phyloP scores from a whole-genome alignment of 2,888 invertebrate genomes.

The Bellardia bayeri region DNA sequence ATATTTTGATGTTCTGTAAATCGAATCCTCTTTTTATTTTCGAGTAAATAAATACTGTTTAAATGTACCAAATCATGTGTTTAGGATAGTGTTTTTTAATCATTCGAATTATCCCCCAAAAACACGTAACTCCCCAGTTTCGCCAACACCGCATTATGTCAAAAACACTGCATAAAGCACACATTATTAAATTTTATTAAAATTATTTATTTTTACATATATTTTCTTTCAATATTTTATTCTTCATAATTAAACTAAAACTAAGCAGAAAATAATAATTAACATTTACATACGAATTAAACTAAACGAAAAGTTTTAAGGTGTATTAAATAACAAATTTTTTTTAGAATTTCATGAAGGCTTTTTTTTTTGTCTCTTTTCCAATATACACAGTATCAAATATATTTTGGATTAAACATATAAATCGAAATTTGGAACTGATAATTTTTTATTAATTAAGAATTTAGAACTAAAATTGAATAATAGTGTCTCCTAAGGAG shows the following conservation, averaged over 20 bases:
- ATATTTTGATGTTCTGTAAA: too few species aligned
- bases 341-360: conserved; percentile 19
- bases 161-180: too few species aligned
- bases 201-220: conserved; percentile 8
- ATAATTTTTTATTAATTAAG: not conserved
- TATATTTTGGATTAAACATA: not conserved
- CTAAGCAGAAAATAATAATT: conserved; percentile 63
- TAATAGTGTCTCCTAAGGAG: not conserved
- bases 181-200: not conserved
- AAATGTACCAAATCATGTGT: too few species aligned
- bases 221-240: conserved; percentile 22
- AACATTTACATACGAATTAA: conserved; percentile 48
- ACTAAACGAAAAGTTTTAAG: conserved; percentile 33
- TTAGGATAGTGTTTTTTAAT: too few species aligned
- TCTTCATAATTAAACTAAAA: conserved; percentile 62
- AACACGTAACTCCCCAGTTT: too few species aligned
- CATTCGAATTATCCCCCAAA: too few species aligned
- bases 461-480: not conserved
- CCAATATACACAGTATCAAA: conserved; percentile 36
- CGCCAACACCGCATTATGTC: too few species aligned
- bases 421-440: conserved; percentile 5
- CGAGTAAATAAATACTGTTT: too few species aligned
- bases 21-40: too few species aligned
- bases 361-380: not conserved
- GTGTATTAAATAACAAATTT: conserved; percentile 12